Evolutionary conservation across 2,888 invertebrate genomes (phyloP).

Genomic region (Gerris lacustris): DNA sequence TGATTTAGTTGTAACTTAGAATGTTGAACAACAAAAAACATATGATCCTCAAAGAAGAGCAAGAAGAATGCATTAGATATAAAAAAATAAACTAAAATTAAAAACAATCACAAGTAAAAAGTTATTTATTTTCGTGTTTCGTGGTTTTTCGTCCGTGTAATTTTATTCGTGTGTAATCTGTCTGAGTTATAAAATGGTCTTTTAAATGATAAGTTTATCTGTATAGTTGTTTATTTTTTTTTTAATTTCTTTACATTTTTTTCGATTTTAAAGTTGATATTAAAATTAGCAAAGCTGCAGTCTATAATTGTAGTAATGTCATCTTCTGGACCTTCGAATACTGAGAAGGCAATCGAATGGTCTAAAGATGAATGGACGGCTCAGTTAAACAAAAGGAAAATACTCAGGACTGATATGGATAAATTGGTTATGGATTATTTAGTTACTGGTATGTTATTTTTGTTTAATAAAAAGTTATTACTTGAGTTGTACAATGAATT

Average conservation of each 20-base stretch:
- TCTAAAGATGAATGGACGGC: constrained; percentile 62
- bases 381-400: constrained; percentile 58
- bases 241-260: background rate
- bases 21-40: no score
- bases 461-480: background rate
- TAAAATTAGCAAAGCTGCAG: background rate
- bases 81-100: no score
- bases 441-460: constrained; percentile 65
- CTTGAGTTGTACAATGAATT: background rate
- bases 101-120: no score
- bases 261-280: no score
- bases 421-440: constrained; percentile 97
- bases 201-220: background rate
- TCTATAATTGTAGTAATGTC: constrained; percentile 1
- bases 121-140: no score
- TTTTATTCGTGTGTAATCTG: no score
- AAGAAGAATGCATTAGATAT: no score
- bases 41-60: no score
- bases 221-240: background rate
- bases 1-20: no score
- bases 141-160: no score
- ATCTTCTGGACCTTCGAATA: background rate
- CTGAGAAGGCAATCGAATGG: constrained; percentile 22
- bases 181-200: no score
- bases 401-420: constrained; percentile 87